Evolutionary conservation across 2,888 invertebrate species (phyloP).

Genomic region (Chymomyza caudatula): DNA sequence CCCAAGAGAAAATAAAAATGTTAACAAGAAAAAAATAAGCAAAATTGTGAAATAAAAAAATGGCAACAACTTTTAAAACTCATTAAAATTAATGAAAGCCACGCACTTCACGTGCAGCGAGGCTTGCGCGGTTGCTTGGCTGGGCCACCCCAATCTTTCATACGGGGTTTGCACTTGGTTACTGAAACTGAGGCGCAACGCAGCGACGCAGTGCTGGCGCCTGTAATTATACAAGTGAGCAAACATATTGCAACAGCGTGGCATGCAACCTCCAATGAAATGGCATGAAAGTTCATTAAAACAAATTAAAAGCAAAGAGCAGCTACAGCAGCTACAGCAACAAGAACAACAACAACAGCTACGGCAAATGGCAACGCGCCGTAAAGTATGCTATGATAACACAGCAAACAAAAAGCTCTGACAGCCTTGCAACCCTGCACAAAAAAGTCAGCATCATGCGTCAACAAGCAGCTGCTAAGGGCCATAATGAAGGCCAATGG

Average conservation of each 20-base stretch:
- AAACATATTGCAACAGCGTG: constrained; percentile 62
- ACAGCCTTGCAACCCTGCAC: not conserved
- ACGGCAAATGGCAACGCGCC: not conserved
- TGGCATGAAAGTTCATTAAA: constrained; percentile 67
- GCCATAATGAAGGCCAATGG: not conserved
- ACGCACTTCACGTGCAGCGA: constrained; percentile 52
- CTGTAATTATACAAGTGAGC: constrained; percentile 70
- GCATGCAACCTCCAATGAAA: constrained; percentile 43
- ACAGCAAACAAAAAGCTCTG: not conserved
- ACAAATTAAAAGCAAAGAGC: constrained; percentile 65
- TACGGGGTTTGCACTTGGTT: no score
- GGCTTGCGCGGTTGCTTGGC: not conserved
- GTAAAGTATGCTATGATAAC: not conserved
- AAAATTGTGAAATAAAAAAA: not conserved
- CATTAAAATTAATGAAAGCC: constrained; percentile 71
- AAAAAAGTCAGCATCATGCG: not conserved
- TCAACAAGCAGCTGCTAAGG: not conserved
- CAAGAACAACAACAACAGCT: not conserved
- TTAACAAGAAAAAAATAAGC: not conserved
- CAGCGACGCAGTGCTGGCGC: constrained; percentile 37
- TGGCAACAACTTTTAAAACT: constrained; percentile 67
- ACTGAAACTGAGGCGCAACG: not conserved
- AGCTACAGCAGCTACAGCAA: constrained; percentile 14
- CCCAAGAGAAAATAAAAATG: not conserved
- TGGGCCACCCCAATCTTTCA: not conserved